A percentile compares a stretch with the other conserved stretches of the same genome.
Evolutionary conservation across 2,888 invertebrate genomes (phyloP).

Genomic region (Drosophila mayaguana): DNA sequence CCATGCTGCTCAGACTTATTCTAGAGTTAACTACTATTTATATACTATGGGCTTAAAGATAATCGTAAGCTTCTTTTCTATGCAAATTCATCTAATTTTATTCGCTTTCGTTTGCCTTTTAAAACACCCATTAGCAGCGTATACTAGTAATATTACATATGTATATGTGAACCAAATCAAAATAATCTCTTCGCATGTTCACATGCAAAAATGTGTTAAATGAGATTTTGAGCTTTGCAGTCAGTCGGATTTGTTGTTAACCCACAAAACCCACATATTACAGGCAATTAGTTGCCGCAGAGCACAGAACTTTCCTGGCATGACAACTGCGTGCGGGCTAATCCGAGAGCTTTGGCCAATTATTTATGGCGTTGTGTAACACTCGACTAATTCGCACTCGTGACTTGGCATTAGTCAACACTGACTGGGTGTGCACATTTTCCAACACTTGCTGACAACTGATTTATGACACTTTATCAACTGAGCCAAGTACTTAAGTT

Average conservation of each 20-base stretch:
- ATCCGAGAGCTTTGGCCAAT: conserved; percentile 66
- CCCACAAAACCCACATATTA: conserved; percentile 56
- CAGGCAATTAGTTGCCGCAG: conserved; percentile 63
- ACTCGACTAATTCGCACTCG: conserved; percentile 44
- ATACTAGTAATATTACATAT: background rate
- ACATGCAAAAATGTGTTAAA: conserved; percentile 23
- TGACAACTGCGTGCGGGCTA: conserved; percentile 54
- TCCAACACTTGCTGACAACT: conserved; percentile 57
- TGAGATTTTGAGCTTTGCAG: conserved; percentile 26
- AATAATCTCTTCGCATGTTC: conserved; percentile 9
- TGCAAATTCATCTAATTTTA: too few relatives aligned
- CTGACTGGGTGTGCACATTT: conserved; percentile 39
- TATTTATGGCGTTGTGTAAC: conserved; percentile 61
- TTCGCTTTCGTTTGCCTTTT: too few relatives aligned
- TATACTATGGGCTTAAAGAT: too few relatives aligned
- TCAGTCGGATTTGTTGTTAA: conserved; percentile 22
- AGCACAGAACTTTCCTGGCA: conserved; percentile 44
- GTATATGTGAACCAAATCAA: background rate
- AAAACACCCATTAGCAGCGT: too few relatives aligned
- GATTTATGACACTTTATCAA: conserved; percentile 66
- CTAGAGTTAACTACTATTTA: too few relatives aligned
- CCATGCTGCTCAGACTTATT: background rate
- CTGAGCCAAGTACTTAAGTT: conserved; percentile 54
- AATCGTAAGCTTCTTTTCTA: too few relatives aligned
- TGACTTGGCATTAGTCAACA: conserved; percentile 62